These are phyloP conservation scores for Cydia pomonella DNA, from an alignment of 1,140 invertebrate genomes.

Conservation along the genomic window DNA sequence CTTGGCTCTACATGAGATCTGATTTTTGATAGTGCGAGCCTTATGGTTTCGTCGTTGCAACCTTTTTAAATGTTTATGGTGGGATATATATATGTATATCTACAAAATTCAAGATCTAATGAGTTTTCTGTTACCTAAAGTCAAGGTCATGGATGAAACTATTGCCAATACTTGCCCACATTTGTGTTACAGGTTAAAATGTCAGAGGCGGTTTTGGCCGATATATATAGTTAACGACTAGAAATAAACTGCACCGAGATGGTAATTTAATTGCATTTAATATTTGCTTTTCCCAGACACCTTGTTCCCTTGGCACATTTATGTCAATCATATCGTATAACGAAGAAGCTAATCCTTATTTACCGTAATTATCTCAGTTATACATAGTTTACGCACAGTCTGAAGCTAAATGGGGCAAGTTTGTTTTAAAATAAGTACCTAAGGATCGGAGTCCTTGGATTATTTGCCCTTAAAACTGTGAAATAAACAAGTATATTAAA, in stretches of 20 bases:
- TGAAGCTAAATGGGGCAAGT: conserved; percentile 8
- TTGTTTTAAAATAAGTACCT: neutral
- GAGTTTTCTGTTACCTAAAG: too few species aligned
- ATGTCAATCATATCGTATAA: neutral
- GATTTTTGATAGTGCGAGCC: too few species aligned
- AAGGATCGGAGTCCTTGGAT: too few species aligned
- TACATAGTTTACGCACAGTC: neutral
- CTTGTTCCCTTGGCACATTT: neutral
- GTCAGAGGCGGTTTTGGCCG: neutral
- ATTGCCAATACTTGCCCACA: too few species aligned
- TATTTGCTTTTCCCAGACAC: neutral
- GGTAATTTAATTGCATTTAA: neutral
- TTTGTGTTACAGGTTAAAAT: too few species aligned
- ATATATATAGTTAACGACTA: neutral
- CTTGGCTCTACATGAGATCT: too few species aligned
- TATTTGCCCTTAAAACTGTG: neutral
- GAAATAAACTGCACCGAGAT: neutral
- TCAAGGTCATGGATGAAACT: too few species aligned
- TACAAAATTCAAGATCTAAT: too few species aligned
- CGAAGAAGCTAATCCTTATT: conserved; percentile 4
- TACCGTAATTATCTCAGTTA: neutral
- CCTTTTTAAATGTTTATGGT: too few species aligned
- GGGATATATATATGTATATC: too few species aligned
- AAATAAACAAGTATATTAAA: too few species aligned
- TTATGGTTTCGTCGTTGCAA: too few species aligned